phyloP scores from a whole-genome alignment of 2,113 vertebrate genomes.

The Ellobius talpinus region DNA sequence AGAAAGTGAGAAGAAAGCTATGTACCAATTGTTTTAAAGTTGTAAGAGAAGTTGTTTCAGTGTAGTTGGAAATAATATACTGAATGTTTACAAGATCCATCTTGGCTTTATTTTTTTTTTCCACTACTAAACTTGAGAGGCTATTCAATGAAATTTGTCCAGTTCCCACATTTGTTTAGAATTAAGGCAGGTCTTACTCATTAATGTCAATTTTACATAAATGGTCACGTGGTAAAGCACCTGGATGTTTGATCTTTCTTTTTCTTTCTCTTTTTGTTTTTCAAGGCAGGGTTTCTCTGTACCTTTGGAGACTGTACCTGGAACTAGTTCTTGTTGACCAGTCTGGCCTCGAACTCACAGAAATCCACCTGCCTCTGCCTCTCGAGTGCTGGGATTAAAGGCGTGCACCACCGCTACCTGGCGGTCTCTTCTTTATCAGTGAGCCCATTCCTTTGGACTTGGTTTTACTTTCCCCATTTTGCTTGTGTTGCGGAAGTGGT shows the following conservation, averaged over 20 bases:
- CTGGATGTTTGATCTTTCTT: background rate
- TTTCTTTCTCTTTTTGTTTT: no score
- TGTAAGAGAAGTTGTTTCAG: background rate
- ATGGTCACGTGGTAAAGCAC: background rate
- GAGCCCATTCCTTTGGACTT: background rate
- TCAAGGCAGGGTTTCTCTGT: no score
- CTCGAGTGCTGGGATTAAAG: no score
- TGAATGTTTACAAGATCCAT: background rate
- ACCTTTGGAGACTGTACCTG: no score
- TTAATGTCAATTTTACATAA: background rate
- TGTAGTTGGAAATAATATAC: background rate
- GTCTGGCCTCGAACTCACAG: no score
- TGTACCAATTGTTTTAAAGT: background rate
- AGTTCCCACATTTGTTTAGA: background rate
- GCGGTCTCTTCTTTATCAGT: background rate
- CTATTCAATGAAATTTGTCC: background rate
- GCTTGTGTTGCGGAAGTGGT: background rate
- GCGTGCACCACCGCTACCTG: no score
- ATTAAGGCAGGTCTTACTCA: background rate
- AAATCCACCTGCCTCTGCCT: no score
- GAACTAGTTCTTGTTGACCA: no score
- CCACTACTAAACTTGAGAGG: background rate
- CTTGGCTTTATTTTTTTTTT: background rate
- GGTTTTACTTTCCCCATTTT: background rate
- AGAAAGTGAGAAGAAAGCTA: background rate